These are phyloP conservation scores for Lepidonotus clava DNA, from an alignment of 2,888 invertebrate species.

Conservation along the genomic window DNA sequence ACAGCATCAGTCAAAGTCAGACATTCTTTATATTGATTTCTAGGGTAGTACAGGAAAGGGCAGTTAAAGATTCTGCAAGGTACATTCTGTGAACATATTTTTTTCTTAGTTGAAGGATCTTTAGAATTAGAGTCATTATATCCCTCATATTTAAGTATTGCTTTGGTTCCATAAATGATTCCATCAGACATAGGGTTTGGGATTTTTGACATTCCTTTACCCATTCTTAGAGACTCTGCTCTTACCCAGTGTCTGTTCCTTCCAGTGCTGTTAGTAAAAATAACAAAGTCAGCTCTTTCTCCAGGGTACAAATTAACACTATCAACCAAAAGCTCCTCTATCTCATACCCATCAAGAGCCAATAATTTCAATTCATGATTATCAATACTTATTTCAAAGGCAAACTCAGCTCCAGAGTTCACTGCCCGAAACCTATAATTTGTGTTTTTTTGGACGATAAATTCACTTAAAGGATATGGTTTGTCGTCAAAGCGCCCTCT, in stretches of 20 bases:
- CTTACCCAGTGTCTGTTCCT: conserved; percentile 33
- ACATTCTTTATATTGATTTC: neutral
- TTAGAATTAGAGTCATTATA: neutral
- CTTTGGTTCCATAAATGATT: neutral
- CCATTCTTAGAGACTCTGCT: neutral
- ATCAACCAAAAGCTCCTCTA: neutral
- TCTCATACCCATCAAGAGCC: conserved; percentile 26
- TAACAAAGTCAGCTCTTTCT: conserved; percentile 17
- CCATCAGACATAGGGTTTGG: neutral
- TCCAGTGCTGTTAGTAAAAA: neutral
- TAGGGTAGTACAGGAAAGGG: neutral
- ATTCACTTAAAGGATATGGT: neutral
- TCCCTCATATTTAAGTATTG: neutral
- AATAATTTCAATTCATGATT: conserved; percentile 23
- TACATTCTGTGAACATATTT: neutral
- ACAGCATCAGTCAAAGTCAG: neutral
- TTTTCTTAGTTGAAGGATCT: conserved; percentile 10
- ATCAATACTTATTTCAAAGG: conserved; percentile 27
- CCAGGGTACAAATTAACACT: conserved; percentile 9
- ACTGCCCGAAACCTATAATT: conserved; percentile 31
- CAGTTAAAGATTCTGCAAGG: conserved; percentile 42
- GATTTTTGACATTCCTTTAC: neutral
- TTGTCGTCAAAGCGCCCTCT: conserved; percentile 12
- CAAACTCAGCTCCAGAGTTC: conserved; percentile 23
- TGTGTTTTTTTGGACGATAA: neutral